phyloP scores from a whole-genome alignment of 1,140 invertebrate genomes.

The Eubasilissa regina region DNA sequence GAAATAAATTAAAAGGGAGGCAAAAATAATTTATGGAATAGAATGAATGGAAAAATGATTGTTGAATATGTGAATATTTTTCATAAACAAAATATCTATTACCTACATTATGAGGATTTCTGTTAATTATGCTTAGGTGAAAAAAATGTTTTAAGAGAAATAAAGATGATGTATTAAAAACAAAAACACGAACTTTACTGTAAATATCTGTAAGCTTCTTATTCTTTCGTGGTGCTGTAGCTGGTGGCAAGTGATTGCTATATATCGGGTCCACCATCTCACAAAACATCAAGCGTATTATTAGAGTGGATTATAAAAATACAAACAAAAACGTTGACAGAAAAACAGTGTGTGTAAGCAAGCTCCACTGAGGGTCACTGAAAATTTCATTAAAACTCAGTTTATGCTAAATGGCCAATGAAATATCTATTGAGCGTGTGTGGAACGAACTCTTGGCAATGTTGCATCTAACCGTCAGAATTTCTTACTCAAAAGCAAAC shows the following conservation, averaged over 20 bases:
- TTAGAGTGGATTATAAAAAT: not conserved
- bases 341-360: slow-evolving; percentile 6
- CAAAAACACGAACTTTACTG: slow-evolving; percentile 45
- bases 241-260: slow-evolving; percentile 62
- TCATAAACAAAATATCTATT: too few relatives aligned
- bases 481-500: slow-evolving; percentile 9
- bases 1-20: too few relatives aligned
- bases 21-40: too few relatives aligned
- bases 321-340: slow-evolving; percentile 36
- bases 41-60: too few relatives aligned
- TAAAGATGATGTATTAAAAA: not conserved
- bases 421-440: slow-evolving; percentile 47
- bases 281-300: not conserved
- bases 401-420: slow-evolving; percentile 44
- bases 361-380: slow-evolving; percentile 36
- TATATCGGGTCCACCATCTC: slow-evolving; percentile 49
- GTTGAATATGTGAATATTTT: too few relatives aligned
- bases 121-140: too few relatives aligned
- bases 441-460: slow-evolving; percentile 45
- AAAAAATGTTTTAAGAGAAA: not conserved
- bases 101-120: too few relatives aligned
- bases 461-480: slow-evolving; percentile 43
- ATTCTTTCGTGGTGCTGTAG: slow-evolving; percentile 68
- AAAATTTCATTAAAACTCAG: slow-evolving; percentile 31
- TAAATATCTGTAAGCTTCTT: slow-evolving; percentile 67